A percentile compares a stretch with the other conserved stretches of the same genome.
These are phyloP conservation scores for Baryphthengus martii DNA, from an alignment of 2,113 vertebrate species.

Conservation along the genomic window DNA sequence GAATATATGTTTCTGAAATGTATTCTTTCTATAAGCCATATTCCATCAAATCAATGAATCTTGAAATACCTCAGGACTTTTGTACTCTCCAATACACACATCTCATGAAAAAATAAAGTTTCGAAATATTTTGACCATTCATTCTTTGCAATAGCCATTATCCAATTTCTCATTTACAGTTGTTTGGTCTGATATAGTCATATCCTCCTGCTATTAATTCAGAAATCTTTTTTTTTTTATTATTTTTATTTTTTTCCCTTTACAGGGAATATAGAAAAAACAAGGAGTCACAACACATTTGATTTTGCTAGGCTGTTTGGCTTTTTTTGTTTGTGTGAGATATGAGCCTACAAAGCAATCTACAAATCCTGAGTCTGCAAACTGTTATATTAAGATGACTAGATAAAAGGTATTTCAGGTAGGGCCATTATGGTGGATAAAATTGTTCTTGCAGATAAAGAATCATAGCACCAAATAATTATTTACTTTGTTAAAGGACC, in stretches of 20 bases:
- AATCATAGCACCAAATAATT: background rate
- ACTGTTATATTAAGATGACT: background rate
- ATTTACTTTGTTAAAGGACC: background rate
- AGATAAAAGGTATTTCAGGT: background rate
- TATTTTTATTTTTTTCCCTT: background rate
- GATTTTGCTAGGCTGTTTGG: background rate
- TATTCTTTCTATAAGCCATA: background rate
- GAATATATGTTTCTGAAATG: background rate
- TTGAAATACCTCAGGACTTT: background rate
- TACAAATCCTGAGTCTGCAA: background rate
- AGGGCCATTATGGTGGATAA: background rate
- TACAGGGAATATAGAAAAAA: background rate
- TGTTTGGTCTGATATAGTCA: background rate
- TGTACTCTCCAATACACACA: background rate
- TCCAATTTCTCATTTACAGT: background rate
- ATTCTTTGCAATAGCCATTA: background rate
- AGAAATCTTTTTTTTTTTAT: rapidly evolving
- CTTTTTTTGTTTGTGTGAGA: background rate
- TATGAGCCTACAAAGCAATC: background rate
- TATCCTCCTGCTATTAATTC: background rate
- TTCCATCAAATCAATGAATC: background rate
- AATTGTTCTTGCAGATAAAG: background rate
- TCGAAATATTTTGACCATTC: background rate
- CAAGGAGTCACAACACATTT: background rate
- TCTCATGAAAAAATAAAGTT: background rate